Evolutionary conservation across 2,113 vertebrate species (phyloP).

Genomic region (Austrofundulus limnaeus): DNA sequence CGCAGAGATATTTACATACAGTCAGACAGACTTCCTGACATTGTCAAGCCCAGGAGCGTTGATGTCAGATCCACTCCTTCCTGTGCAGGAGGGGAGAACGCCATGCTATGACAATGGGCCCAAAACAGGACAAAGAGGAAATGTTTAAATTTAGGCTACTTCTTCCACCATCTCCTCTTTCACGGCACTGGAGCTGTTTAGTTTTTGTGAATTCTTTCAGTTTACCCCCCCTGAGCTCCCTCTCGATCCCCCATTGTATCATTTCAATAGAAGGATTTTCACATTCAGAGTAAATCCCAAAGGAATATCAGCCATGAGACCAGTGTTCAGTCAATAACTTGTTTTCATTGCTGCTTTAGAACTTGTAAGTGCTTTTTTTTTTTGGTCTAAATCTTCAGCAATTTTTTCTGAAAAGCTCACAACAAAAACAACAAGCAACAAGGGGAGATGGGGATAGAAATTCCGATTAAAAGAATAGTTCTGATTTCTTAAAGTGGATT

Average conservation of each 20-base stretch:
- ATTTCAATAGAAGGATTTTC: slow-evolving; percentile 79
- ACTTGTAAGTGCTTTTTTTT: slow-evolving; percentile 38
- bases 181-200: slow-evolving; percentile 64
- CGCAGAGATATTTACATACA: slow-evolving; percentile 81
- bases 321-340: slow-evolving; percentile 75
- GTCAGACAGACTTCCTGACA: slow-evolving; percentile 82
- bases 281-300: slow-evolving; percentile 77
- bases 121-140: slow-evolving; percentile 80
- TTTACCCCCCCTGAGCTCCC: slow-evolving; percentile 48
- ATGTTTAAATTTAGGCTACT: slow-evolving; percentile 80
- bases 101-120: slow-evolving; percentile 76
- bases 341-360: slow-evolving; percentile 59
- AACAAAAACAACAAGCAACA: not conserved
- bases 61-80: slow-evolving; percentile 84
- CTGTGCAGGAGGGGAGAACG: slow-evolving; percentile 78
- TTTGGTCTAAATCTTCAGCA: slow-evolving; percentile 2
- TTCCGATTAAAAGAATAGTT: not conserved
- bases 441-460: not conserved
- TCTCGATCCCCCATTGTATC: slow-evolving; percentile 75
- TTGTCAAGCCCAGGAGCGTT: slow-evolving; percentile 77
- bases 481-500: no score
- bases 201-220: slow-evolving; percentile 69
- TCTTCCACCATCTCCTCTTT: slow-evolving; percentile 76
- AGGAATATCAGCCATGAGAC: slow-evolving; percentile 71
- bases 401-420: not conserved